phyloP scores from a whole-genome alignment of 2,888 invertebrate genomes.

The Acronicta aceris region DNA sequence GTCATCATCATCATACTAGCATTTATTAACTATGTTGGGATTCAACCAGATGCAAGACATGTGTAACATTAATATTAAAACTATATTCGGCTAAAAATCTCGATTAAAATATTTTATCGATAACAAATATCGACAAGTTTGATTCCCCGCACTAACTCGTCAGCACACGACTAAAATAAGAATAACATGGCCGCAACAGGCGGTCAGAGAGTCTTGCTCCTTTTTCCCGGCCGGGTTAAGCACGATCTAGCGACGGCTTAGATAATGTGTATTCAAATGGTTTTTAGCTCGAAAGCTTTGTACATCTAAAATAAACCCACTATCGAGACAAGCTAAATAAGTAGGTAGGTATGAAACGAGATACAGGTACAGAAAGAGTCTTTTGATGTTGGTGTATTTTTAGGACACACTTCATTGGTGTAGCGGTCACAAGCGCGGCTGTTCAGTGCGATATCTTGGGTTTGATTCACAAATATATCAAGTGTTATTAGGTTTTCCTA shows the following conservation, averaged over 20 bases:
- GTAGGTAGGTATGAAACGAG: not conserved
- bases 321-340: slow-evolving; percentile 17
- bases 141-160: slow-evolving; percentile 34
- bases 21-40: no score
- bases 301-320: slow-evolving; percentile 47
- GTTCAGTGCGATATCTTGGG: no score
- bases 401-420: no score
- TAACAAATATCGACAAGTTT: not conserved
- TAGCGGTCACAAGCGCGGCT: no score
- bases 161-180: slow-evolving; percentile 68
- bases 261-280: slow-evolving; percentile 55
- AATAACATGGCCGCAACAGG: slow-evolving; percentile 66
- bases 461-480: no score
- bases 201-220: slow-evolving; percentile 58
- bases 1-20: no score
- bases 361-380: not conserved
- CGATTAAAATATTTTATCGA: not conserved
- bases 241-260: slow-evolving; percentile 56
- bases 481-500: no score
- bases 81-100: not conserved
- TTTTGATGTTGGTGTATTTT: slow-evolving; percentile 1
- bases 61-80: no score
- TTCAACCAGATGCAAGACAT: no score
- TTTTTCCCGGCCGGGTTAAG: slow-evolving; percentile 62
- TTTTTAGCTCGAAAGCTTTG: slow-evolving; percentile 44